phyloP scores from a whole-genome alignment of 1,140 invertebrate genomes.

The Ridgeia piscesae region DNA sequence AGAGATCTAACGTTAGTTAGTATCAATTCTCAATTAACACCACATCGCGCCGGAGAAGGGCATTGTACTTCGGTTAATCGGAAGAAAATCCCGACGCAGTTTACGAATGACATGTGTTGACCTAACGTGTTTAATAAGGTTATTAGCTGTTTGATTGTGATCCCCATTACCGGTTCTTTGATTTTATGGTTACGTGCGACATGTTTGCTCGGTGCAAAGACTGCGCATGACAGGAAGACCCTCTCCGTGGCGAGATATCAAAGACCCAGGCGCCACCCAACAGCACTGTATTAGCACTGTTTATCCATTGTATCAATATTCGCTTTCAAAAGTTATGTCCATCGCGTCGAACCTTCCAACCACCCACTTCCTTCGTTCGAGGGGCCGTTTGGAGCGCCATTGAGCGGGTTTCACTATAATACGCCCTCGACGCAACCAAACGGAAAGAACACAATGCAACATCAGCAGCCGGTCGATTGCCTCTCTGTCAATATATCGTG shows the following conservation, averaged over 20 bases:
- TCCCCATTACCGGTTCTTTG: background rate
- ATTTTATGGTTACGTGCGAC: background rate
- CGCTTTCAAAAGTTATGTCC: background rate
- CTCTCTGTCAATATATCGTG: background rate
- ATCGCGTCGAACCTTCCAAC: background rate
- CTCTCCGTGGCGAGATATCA: background rate
- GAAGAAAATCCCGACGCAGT: no score
- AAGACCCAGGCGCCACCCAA: background rate
- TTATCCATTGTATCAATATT: background rate
- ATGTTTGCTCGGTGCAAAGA: background rate
- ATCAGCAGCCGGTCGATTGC: background rate
- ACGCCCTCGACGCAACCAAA: slow-evolving; percentile 3
- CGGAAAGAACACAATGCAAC: background rate
- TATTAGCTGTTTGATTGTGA: background rate
- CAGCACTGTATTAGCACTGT: background rate
- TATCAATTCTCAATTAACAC: no score
- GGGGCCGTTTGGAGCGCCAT: background rate
- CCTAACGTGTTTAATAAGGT: background rate
- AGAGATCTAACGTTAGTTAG: no score
- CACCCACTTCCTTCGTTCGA: background rate
- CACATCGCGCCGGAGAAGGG: no score
- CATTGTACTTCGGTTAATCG: no score
- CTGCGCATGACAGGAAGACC: background rate
- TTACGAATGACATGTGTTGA: background rate
- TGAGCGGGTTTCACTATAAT: background rate